phyloP scores from a whole-genome alignment of 1,140 invertebrate genomes.

The Eupristina koningsbergeri region DNA sequence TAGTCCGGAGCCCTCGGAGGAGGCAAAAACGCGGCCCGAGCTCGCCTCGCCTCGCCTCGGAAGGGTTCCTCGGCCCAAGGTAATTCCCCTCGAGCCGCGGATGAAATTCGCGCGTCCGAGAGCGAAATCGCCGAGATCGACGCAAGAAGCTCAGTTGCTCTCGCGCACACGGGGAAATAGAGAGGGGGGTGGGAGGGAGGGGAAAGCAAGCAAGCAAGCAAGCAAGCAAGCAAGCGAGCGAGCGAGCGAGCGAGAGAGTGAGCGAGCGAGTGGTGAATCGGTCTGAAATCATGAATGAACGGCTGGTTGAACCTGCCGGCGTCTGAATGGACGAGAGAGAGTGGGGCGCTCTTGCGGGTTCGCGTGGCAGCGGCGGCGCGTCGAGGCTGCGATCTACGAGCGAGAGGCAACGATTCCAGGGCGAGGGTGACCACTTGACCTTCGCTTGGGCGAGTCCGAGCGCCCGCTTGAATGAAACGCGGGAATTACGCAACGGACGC shows the following conservation, averaged over 20 bases:
- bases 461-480: conserved; percentile 69
- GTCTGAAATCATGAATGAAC: conserved; percentile 60
- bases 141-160: not conserved
- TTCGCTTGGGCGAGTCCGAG: conserved; percentile 60
- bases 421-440: conserved; percentile 69
- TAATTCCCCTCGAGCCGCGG: not conserved
- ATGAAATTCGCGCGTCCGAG: not conserved
- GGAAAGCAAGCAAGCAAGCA: no score
- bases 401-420: not conserved
- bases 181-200: no score
- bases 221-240: not conserved
- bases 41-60: no score
- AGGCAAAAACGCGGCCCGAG: not conserved
- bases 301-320: conserved; percentile 60
- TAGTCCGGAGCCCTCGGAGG: not conserved
- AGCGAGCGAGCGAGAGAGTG: not conserved
- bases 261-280: conserved; percentile 46
- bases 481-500: conserved; percentile 63
- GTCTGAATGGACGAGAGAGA: conserved; percentile 35
- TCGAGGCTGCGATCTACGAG: not conserved
- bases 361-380: not conserved
- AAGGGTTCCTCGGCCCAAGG: not conserved
- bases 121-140: not conserved
- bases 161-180: no score
- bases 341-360: not conserved